These are phyloP conservation scores for Abrostola tripartita DNA, from an alignment of 2,888 invertebrate species.

Conservation along the genomic window DNA sequence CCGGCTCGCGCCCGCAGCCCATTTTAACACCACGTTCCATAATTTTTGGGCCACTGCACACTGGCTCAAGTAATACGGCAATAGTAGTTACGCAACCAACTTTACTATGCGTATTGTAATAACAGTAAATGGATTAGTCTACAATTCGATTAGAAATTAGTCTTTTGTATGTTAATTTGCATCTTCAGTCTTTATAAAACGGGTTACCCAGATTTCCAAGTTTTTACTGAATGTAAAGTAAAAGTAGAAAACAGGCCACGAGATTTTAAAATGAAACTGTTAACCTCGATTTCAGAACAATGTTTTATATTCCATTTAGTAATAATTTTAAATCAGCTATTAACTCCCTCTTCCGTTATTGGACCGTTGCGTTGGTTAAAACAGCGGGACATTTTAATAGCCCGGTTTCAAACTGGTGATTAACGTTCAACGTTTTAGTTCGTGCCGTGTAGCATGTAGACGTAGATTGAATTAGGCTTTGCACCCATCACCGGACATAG, in stretches of 20 bases:
- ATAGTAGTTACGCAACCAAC: slow-evolving; percentile 1
- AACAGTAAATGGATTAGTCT: background rate
- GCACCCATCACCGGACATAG: slow-evolving; percentile 16
- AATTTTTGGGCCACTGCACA: slow-evolving; percentile 6
- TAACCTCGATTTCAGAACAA: background rate
- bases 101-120: background rate
- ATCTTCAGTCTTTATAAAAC: no score
- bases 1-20: background rate
- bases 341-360: slow-evolving; percentile 14
- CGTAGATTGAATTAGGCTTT: slow-evolving; percentile 21
- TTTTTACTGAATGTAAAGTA: background rate
- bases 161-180: no score
- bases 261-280: slow-evolving; percentile 4
- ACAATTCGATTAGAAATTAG: background rate
- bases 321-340: slow-evolving; percentile 22
- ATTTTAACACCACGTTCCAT: background rate
- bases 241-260: background rate
- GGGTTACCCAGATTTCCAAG: no score
- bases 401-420: slow-evolving; percentile 4
- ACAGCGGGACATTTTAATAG: slow-evolving; percentile 14
- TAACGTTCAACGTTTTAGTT: slow-evolving; percentile 12
- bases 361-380: slow-evolving; percentile 16
- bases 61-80: background rate
- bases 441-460: background rate
- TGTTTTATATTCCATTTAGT: slow-evolving; percentile 11